Evolutionary conservation across 2,888 invertebrate genomes (phyloP).

Genomic region (Brachylomia viminalis): DNA sequence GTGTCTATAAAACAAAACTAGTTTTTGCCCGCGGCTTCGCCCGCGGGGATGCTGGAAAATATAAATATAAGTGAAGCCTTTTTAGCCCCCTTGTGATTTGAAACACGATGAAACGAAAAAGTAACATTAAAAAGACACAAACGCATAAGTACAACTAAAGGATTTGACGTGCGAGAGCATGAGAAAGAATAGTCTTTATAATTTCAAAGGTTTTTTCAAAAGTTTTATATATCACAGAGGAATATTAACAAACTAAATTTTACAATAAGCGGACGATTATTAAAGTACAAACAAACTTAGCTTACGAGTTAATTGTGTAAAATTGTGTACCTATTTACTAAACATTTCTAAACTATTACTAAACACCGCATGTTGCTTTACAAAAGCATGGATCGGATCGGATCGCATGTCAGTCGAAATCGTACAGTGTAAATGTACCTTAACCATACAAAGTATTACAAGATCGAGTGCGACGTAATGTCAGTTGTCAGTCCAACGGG

Average conservation of each 20-base stretch:
- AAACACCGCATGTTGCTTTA: background rate
- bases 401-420: constrained; percentile 4
- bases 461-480: constrained; percentile 4
- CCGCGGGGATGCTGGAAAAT: too few relatives aligned
- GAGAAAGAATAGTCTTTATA: too few relatives aligned
- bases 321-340: background rate
- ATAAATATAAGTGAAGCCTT: too few relatives aligned
- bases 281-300: background rate
- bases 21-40: too few relatives aligned
- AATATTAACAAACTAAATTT: background rate
- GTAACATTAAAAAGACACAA: too few relatives aligned
- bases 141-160: too few relatives aligned
- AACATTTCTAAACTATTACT: background rate
- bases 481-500: constrained; percentile 43
- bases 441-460: background rate
- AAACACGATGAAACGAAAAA: too few relatives aligned
- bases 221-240: background rate
- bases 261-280: background rate
- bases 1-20: too few relatives aligned
- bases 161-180: too few relatives aligned
- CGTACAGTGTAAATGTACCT: constrained; percentile 45
- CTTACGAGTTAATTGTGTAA: background rate
- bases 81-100: too few relatives aligned
- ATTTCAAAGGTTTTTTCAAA: background rate
- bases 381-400: constrained; percentile 6